Evolutionary conservation across 2,888 invertebrate species (phyloP).

Genomic region (Mechanitis mazaeus): DNA sequence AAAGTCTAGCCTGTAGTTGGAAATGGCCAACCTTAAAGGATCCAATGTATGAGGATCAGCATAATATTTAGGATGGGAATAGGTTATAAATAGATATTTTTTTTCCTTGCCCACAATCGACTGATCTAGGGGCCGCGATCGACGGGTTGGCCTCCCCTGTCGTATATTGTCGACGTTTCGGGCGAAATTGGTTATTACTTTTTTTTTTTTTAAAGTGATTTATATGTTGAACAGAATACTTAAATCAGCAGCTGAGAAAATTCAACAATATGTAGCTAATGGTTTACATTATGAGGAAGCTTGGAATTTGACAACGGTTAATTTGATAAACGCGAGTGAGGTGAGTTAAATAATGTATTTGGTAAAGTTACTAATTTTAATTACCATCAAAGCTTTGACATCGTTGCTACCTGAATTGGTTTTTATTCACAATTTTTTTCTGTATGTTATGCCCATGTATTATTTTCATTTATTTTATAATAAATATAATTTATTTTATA

Average conservation of each 20-base stretch:
- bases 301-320: constrained; percentile 89
- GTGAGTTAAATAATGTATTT: constrained; percentile 53
- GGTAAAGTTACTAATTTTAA: neutral
- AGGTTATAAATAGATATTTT: no score
- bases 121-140: no score
- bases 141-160: no score
- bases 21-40: no score
- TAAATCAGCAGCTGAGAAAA: constrained; percentile 17
- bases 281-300: constrained; percentile 86
- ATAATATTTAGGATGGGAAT: no score
- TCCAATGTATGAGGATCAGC: no score
- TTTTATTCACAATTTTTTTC: neutral
- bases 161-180: no score
- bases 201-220: neutral
- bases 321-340: constrained; percentile 88
- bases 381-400: neutral
- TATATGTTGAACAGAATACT: constrained; percentile 28
- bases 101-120: no score
- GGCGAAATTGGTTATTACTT: no score
- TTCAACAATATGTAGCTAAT: constrained; percentile 17
- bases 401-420: no score
- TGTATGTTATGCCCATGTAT: neutral
- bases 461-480: neutral
- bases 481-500: neutral
- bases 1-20: no score